Evolutionary conservation across 2,113 vertebrate species (phyloP).

Genomic region (Campylorhamphus procurvoides): DNA sequence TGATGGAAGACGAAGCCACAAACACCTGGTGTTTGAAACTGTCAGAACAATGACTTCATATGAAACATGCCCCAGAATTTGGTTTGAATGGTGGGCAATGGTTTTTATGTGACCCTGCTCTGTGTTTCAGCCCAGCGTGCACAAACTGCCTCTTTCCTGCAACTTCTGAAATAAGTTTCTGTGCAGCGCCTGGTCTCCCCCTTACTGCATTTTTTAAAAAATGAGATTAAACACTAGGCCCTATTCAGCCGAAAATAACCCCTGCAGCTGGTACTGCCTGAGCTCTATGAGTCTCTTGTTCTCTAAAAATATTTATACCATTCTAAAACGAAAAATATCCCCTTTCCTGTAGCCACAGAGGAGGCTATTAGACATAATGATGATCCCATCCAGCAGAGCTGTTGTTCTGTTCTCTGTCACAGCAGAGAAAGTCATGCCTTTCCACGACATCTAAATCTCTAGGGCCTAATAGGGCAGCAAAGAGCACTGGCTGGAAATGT

Average conservation of each 20-base stretch:
- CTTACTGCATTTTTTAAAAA: background rate
- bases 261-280: background rate
- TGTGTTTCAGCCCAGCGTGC: background rate
- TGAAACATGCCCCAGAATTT: background rate
- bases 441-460: background rate
- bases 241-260: background rate
- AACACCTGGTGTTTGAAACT: background rate
- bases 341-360: background rate
- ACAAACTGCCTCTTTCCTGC: background rate
- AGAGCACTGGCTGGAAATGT: background rate
- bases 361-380: background rate
- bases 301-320: background rate
- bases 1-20: background rate
- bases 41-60: background rate
- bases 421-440: background rate
- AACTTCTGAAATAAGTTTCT: slow-evolving; percentile 20
- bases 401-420: background rate
- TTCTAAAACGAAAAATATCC: background rate
- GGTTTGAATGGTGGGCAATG: background rate
- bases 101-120: background rate
- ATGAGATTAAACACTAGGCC: background rate
- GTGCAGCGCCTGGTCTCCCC: background rate
- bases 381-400: background rate
- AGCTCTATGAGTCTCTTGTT: background rate
- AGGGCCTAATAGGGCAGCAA: background rate